Evolutionary conservation across 2,797 vertebrate genomes (phyloP), one percentile per base, ranked within the genome.

Genomic region (Urocyon cinereoargenteus): DNA sequence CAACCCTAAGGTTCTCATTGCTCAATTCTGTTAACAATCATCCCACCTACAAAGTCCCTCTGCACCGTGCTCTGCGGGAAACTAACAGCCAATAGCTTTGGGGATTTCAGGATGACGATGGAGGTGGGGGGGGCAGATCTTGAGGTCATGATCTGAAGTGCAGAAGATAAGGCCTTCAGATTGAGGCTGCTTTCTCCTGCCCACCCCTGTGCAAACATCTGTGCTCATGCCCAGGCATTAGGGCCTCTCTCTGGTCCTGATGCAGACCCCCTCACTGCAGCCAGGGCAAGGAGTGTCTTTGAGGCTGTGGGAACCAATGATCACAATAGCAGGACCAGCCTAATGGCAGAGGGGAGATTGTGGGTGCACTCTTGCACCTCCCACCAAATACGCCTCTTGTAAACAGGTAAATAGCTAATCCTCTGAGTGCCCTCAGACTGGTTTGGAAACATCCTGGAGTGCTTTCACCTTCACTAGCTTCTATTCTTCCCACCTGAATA

Each of bases 401-500:
- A 51, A 36, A 64, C 11, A 3, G 18, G 7, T 28, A 57, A 59
- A 88, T 21, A 19, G 34, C 22, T 73, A 62, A 8, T 72, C n/a
- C 51, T 82, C 22, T 14, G 24, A 40, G 36, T 6, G 22, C 28
- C 68, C 15, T 22, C 22, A 61, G 45, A 85, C 26, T 18, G 22
- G n/a, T 34, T 28, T 95, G 59, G 36, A 68, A 73, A 81, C 7
- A 13, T 36, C 59, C 86, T 51, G 72, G 19, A 1, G 15, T 26
- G 7, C 59, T 86, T 77, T 87, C 28, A 70, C 19, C 64, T 82
- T 87, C 77, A 51, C 62, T 16, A 26, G 36, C 31, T 83, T 78
- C n/a, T 82, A 22, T 88, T 55, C 28, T 51, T 90, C 31, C 59
- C 62, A 70, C 24, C 51, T 26, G 34, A 94, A 82, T 66, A 90